Percentiles rank a stretch among this genome's conserved stretches.
These are phyloP conservation scores for Achlya flavicornis DNA, from an alignment of 2,888 invertebrate genomes.

Conservation along the genomic window DNA sequence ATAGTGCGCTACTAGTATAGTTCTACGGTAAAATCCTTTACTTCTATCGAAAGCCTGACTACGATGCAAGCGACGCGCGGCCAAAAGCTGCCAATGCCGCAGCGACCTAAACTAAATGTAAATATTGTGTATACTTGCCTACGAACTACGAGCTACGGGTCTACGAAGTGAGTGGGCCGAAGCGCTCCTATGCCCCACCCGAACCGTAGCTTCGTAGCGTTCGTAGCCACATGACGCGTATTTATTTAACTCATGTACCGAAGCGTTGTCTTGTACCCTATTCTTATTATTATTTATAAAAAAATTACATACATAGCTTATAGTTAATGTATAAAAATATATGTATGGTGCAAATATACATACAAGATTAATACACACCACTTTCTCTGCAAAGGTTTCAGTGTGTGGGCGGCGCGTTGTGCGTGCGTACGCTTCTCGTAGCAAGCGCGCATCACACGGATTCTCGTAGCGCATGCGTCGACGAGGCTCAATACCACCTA, in stretches of 20 bases:
- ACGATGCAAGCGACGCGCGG: background rate
- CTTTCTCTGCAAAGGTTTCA: conserved; percentile 79
- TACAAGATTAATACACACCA: conserved; percentile 45
- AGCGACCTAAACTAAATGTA: background rate
- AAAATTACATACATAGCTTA: background rate
- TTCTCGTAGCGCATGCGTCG: conserved; percentile 77
- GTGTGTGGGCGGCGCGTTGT: conserved; percentile 74
- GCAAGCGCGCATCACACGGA: conserved; percentile 70
- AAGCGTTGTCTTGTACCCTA: background rate
- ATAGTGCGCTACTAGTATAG: background rate
- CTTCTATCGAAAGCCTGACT: background rate
- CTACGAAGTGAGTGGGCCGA: background rate
- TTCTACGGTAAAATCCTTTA: background rate
- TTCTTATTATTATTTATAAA: background rate
- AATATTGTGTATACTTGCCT: background rate
- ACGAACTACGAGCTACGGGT: background rate
- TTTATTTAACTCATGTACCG: background rate
- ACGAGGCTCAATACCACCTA: conserved; percentile 84
- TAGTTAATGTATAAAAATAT: conserved; percentile 11
- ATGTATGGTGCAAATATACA: background rate
- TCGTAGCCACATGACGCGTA: background rate
- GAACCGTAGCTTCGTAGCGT: background rate
- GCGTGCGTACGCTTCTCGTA: conserved; percentile 77
- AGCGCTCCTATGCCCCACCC: background rate
- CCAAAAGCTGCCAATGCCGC: background rate